phyloP scores from a whole-genome alignment of 1,140 invertebrate genomes.

The Bombus fervidus region DNA sequence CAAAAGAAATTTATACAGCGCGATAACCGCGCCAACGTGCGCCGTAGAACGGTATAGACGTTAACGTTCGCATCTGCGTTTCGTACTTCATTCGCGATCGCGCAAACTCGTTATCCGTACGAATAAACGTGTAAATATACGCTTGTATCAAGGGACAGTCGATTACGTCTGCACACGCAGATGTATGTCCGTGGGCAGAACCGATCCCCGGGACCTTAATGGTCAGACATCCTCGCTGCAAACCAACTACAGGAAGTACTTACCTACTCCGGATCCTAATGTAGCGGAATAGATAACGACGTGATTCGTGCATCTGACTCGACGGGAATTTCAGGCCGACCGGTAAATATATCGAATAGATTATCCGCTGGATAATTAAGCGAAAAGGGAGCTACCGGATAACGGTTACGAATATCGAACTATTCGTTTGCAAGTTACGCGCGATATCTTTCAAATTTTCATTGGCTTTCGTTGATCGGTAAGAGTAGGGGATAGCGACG shows the following conservation, averaged over 20 bases:
- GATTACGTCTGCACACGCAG: slow-evolving; percentile 3
- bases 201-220: slow-evolving; percentile 51
- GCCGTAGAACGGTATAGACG: background rate
- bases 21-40: background rate
- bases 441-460: background rate
- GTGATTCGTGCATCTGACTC: slow-evolving; percentile 12
- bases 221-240: slow-evolving; percentile 29
- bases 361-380: background rate
- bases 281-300: slow-evolving; percentile 38
- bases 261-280: slow-evolving; percentile 39
- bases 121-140: slow-evolving; percentile 12
- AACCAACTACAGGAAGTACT: slow-evolving; percentile 37
- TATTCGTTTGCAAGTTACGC: background rate
- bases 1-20: too few relatives aligned
- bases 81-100: slow-evolving; percentile 41
- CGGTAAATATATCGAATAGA: background rate
- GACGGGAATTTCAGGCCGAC: background rate
- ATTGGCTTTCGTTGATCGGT: too few relatives aligned
- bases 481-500: too few relatives aligned
- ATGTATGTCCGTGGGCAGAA: slow-evolving; percentile 47
- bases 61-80: background rate
- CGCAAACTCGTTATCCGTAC: slow-evolving; percentile 47
- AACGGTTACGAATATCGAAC: background rate
- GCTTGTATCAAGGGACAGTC: slow-evolving; percentile 17
- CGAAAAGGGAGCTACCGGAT: fast-evolving